Base-by-base conservation (phyloP, 2,888 invertebrate genomes). In the Ophion slaviceki region DNA sequence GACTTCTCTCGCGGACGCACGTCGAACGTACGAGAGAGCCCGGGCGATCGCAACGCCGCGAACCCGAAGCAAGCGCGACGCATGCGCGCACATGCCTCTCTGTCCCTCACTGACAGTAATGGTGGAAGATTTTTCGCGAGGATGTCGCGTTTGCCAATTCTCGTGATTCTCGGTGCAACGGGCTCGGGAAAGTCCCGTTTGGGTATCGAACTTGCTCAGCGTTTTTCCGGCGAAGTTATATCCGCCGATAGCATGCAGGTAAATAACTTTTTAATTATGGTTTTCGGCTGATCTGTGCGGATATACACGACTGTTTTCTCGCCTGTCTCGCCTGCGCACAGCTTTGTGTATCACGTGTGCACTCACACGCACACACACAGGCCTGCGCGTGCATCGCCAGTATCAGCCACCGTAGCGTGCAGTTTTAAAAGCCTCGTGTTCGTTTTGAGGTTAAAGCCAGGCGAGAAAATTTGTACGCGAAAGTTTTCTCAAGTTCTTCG, bases 161-260 rank as follows among this genome's bases (percentile, higher is more conserved):
- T 99, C 91, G 97, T 99, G 75, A 97, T 99, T 94, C 95, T 99
- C 89, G 99, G 99, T 90, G 97, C 99, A 53, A 99, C 99, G 62
- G 99, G 99, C 11, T 97, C 98, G 7, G 99, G 99, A 81, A 99
- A 99, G 95, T 99, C 99, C 1, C 99, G 99, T 94, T 95, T 99
- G 89, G 97, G 98, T 82, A 95, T 99, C 83, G 98, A 99, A 95
- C 95, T 99, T 88, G 99, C 99, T 0, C 96, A 96, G 91, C 96
- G 95, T 92, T 98, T 97, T 94, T 95, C 95, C 88, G 97, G 98
- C 40, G 99, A 99, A 95, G 97, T 99, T 82, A 97, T 99, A 85
- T 99, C 99, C 92, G 99, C 99, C 0, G 99, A 99, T 96, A 99
- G 99, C 28, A 99, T 99, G 99, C 99, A 99, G 96, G 98, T 98